Conservation (phyloP, 2,797 vertebrate genomes). For the Paramormyrops hopkinsi region DNA sequence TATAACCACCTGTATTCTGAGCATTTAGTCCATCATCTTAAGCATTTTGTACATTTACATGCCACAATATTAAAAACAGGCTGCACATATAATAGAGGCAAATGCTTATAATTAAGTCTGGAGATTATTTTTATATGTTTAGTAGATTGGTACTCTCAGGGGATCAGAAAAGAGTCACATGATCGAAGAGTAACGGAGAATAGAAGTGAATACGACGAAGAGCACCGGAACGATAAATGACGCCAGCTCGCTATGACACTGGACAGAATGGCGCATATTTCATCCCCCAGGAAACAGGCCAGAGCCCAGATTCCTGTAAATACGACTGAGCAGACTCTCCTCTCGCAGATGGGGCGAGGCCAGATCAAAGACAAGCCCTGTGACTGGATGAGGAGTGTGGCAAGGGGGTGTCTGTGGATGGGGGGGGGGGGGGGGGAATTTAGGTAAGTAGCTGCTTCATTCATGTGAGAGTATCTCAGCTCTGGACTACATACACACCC, state of each 20-base stretch:
- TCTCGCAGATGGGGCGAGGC: not conserved
- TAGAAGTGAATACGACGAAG: not conserved
- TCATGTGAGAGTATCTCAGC: not conserved
- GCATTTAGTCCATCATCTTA: not conserved
- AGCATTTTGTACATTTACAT: not conserved
- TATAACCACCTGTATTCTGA: not conserved
- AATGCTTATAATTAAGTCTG: not conserved
- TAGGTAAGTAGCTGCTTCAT: not conserved
- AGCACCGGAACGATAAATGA: not conserved
- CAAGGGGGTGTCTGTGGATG: not conserved
- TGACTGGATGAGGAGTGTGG: not conserved
- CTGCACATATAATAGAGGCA: not conserved
- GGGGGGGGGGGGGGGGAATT: not conserved
- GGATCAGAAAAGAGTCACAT: not conserved
- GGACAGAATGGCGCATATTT: not conserved
- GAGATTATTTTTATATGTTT: not conserved
- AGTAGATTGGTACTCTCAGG: not conserved
- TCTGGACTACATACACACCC: not conserved
- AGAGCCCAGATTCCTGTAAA: not conserved
- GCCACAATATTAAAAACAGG: not conserved
- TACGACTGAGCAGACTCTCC: not conserved
- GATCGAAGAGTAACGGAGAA: not conserved
- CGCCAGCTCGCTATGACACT: not conserved
- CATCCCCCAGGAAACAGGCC: not conserved
- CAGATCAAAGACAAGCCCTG: not conserved